These are phyloP conservation scores for Chesias legatella DNA, from an alignment of 2,888 invertebrate genomes.

Conservation along the genomic window DNA sequence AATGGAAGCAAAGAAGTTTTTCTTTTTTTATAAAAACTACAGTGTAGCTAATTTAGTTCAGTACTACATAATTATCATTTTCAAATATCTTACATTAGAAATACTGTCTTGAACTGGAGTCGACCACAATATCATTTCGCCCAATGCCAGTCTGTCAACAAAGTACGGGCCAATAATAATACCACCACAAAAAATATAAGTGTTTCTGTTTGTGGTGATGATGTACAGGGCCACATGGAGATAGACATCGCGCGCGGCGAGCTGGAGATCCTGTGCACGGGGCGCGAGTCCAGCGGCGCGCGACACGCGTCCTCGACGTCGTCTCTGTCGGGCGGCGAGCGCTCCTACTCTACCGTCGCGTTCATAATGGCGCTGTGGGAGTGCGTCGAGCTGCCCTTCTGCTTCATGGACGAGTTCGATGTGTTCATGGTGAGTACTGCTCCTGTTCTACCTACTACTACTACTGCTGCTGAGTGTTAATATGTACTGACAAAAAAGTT, in stretches of 20 bases:
- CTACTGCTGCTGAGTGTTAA: too few species aligned
- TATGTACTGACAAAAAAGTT: too few species aligned
- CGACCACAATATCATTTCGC: too few species aligned
- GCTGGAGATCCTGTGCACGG: constrained; percentile 56
- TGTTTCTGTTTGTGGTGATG: neutral
- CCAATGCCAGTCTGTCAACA: too few species aligned
- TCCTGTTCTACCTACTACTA: too few species aligned
- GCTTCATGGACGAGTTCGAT: constrained; percentile 97
- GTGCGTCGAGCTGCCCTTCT: constrained; percentile 94
- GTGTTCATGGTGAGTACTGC: constrained; percentile 90
- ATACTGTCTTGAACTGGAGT: too few species aligned
- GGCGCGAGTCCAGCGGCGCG: constrained; percentile 42
- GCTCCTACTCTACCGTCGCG: constrained; percentile 96
- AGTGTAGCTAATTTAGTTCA: too few species aligned
- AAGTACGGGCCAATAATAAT: too few species aligned
- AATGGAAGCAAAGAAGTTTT: too few species aligned
- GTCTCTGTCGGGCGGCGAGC: constrained; percentile 96
- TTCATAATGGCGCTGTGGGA: constrained; percentile 97
- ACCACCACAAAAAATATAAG: neutral
- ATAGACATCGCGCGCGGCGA: constrained; percentile 58
- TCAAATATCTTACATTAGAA: too few species aligned
- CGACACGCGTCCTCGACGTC: constrained; percentile 56
- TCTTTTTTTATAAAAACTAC: too few species aligned
- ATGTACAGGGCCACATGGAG: constrained; percentile 74
- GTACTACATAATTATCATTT: too few species aligned